Evolutionary conservation across 2,888 invertebrate genomes (phyloP).

Genomic region (Bembecia ichneumoniformis): DNA sequence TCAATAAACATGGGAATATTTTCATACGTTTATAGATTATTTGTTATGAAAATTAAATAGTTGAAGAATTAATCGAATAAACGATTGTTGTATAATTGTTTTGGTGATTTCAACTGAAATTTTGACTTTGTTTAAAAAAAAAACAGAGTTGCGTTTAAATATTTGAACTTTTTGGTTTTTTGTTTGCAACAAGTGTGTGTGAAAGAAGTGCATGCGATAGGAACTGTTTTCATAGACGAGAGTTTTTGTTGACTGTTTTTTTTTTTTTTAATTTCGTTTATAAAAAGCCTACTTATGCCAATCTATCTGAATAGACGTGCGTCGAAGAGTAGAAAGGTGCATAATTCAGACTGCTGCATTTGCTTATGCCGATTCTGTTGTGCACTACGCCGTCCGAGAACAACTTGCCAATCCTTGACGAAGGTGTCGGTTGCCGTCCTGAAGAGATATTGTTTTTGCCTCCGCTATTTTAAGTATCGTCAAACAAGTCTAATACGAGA

Average conservation of each 20-base stretch:
- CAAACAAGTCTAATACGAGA: slow-evolving; percentile 7
- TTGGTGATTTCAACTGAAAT: too few species aligned
- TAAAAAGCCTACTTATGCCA: slow-evolving; percentile 65
- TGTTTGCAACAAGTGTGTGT: too few species aligned
- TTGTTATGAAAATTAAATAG: slow-evolving; percentile 36
- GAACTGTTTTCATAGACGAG: not conserved
- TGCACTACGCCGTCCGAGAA: slow-evolving; percentile 43
- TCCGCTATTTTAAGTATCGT: slow-evolving; percentile 61
- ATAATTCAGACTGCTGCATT: slow-evolving; percentile 38
- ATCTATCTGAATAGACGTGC: slow-evolving; percentile 41
- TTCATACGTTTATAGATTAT: slow-evolving; percentile 59
- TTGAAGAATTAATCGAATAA: too few species aligned
- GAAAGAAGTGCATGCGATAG: too few species aligned
- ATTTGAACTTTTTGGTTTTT: too few species aligned
- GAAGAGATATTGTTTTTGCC: slow-evolving; percentile 60
- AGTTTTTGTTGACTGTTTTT: slow-evolving; percentile 1
- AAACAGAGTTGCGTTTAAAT: too few species aligned
- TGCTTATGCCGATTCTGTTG: slow-evolving; percentile 55
- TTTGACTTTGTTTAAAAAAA: too few species aligned
- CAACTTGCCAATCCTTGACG: slow-evolving; percentile 46
- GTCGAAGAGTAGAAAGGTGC: slow-evolving; percentile 52
- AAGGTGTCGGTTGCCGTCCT: slow-evolving; percentile 54
- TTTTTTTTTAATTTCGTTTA: slow-evolving; percentile 1
- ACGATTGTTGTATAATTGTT: too few species aligned
- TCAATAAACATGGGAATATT: slow-evolving; percentile 54